Base-by-base conservation (phyloP, 2,888 invertebrate genomes). In the Hyalella azteca region DNA sequence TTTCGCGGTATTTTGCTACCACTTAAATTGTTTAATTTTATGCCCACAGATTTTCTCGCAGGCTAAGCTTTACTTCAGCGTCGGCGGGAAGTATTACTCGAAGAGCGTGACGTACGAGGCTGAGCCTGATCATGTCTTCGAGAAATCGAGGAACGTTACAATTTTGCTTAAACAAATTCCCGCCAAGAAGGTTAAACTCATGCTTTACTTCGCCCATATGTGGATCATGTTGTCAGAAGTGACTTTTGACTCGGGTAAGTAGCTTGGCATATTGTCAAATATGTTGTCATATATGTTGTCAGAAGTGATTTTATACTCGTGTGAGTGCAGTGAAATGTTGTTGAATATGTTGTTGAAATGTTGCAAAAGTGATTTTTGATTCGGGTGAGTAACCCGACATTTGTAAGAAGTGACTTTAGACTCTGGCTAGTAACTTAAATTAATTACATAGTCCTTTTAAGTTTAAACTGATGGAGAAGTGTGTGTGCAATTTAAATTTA, bases 221-320 rank as follows among this genome's bases (percentile, higher is more conserved):
- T 96, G 96, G 96, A 93, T 96, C 85, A 92, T 96, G 89, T 91
- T 97, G 87, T 95, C 95, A 88, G 96, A 97, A 89, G 91, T 96
- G 84, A 92, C 93, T 79, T 96, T 96, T 88, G 93, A 93, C 86
- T 95, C 95, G 54, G 81, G 84, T 84, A 13, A 79, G 84, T 76
- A 5, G 29, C 22, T 66, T 39, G 1, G 9, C 13, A 54, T 13
- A n/a, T 3, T 26, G 29, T 7, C 22, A 29, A 54, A 15, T 54
- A 11, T 5, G 22, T 0, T 54, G 11, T 9, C 15, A 4, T 49
- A n/a, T 15, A n/a, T 4, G 19, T 22, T 49, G 5, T 45, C 7
- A 45, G 15, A 15, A 11, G 7, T 45, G 45, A 45, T 45, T 15
- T 7, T 11, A 45, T 45, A 45, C 15, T 45, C 15, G 7, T 45